Base-by-base conservation (phyloP, 2,888 invertebrate species). In the Ctena decussata region DNA sequence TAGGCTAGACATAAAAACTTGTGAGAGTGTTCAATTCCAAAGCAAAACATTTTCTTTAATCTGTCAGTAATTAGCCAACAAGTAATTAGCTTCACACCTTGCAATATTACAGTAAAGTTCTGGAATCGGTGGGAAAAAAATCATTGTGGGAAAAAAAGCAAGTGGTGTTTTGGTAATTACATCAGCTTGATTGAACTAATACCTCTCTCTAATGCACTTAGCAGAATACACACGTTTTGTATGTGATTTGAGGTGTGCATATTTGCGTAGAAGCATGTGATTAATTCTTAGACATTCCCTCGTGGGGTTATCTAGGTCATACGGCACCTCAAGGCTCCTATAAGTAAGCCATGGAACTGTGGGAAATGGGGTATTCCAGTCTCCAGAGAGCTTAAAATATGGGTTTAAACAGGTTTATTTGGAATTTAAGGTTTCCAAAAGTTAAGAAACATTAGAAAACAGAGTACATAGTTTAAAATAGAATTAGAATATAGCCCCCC, bases 41-140 rank as follows among this genome's bases (percentile, higher is more conserved):
- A 35, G 65, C 32, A 65, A 65, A 65, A 65, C 35, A 65, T 65
- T 65, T 65, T 65, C 30, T 12, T 65, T 65, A 65, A 65, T 65
- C 65, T 65, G 65, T 65, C 65, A 35, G 35, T 65, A 65, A 65
- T 65, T 65, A 35, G 65, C 35, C 65, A 65, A 65, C 35, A 65
- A 65, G 65, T 35, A 65, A 65, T 65, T 65, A 65, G 32, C 5
- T 35, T 65, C 65, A 65, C 65, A 65, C 65, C 65, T 65, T 65
- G 65, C 65, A 65, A 21, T 5, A 35, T 65, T 30, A 57, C 57
- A 11, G 46, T 46, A 21, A 5, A n/a, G 65, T 30, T 65, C 35
- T 32, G 35, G 65, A 65, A 65, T 65, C 35, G 65, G 65, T 65
- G 65, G 65, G 65, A 65, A 65, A 65, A 65, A 57, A 35, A 5